A percentile compares a stretch with the other conserved stretches of the same genome.
Conservation (phyloP, 1,140 invertebrate genomes). For the Megalonaias nervosa region DNA sequence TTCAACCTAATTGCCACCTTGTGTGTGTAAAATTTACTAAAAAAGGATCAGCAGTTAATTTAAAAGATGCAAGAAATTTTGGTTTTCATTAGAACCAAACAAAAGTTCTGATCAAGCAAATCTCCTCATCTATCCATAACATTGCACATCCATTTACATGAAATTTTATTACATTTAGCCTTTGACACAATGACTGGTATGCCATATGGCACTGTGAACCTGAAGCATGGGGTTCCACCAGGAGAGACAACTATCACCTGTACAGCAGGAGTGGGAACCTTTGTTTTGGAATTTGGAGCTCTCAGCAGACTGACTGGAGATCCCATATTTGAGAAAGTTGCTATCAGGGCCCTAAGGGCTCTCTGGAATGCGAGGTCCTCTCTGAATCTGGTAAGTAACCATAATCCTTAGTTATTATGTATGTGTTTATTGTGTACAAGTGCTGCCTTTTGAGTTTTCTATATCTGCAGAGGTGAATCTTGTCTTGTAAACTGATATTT, state of each 20-base stretch:
- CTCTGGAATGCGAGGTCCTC: constrained; percentile 88
- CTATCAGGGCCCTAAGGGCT: constrained; percentile 91
- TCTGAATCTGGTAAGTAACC: constrained; percentile 81
- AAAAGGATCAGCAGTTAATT: too few relatives aligned
- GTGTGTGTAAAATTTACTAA: too few relatives aligned
- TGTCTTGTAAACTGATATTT: not conserved
- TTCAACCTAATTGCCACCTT: too few relatives aligned
- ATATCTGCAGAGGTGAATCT: not conserved
- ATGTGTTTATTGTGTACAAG: not conserved
- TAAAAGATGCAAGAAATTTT: too few relatives aligned
- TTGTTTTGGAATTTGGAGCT: constrained; percentile 97
- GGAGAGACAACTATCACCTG: constrained; percentile 98
- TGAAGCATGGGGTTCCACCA: constrained; percentile 88
- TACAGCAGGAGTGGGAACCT: constrained; percentile 98
- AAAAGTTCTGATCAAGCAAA: too few relatives aligned
- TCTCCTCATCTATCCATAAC: too few relatives aligned
- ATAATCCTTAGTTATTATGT: not conserved
- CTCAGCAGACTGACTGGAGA: constrained; percentile 92
- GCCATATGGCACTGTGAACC: constrained; percentile 95
- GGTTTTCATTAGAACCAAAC: too few relatives aligned
- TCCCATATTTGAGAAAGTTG: constrained; percentile 93
- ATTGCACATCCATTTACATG: too few relatives aligned
- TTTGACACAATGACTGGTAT: constrained; percentile 84
- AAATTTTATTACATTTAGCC: constrained; percentile 61
- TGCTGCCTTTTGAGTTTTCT: not conserved